These are phyloP conservation scores for Ophioninae sp. DNA, from an alignment of 2,888 invertebrate species.

Conservation along the genomic window DNA sequence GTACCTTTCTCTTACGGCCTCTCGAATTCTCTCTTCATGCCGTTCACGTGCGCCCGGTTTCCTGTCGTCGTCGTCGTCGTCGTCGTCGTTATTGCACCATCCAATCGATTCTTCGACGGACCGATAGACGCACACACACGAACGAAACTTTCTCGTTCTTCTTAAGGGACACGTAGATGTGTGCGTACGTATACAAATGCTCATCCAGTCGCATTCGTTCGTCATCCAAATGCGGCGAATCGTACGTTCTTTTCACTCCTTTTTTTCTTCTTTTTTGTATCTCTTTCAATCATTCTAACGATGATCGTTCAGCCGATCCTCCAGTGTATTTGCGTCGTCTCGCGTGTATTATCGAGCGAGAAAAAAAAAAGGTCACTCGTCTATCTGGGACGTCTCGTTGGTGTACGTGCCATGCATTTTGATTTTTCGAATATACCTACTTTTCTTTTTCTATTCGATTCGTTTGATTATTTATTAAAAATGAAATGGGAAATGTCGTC, in stretches of 20 bases:
- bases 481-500: too few species aligned
- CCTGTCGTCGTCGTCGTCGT: slow-evolving; percentile 64
- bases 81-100: slow-evolving; percentile 61
- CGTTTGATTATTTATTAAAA: too few species aligned
- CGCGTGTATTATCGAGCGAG: neutral
- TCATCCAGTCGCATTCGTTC: slow-evolving; percentile 34
- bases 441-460: too few species aligned
- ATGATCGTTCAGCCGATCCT: neutral
- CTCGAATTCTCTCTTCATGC: slow-evolving; percentile 65
- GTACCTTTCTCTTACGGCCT: slow-evolving; percentile 14
- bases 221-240: slow-evolving; percentile 50
- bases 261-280: neutral
- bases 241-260: slow-evolving; percentile 21
- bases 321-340: neutral
- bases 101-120: slow-evolving; percentile 66
- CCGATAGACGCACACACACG: slow-evolving; percentile 21
- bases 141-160: slow-evolving; percentile 48
- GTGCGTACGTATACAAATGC: slow-evolving; percentile 8
- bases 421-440: too few species aligned
- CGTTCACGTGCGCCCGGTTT: slow-evolving; percentile 65
- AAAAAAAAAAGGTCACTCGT: neutral
- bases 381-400: neutral
- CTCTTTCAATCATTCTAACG: slow-evolving; percentile 13
- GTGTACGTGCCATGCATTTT: too few species aligned
- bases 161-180: slow-evolving; percentile 11